Evolutionary conservation across 2,797 vertebrate genomes (phyloP).

Genomic region (Ciconia nigra): DNA sequence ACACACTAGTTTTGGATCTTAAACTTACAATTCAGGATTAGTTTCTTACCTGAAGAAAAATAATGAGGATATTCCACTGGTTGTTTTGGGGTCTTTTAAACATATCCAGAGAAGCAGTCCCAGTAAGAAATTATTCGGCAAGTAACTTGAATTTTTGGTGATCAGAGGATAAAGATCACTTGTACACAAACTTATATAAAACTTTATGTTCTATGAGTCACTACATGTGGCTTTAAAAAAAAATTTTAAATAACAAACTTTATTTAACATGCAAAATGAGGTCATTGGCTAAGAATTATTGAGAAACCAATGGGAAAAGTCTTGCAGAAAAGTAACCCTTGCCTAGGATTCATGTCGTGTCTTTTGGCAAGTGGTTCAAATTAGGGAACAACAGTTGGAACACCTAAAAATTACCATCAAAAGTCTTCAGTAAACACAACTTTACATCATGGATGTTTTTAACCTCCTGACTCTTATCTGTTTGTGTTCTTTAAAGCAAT

Average conservation of each 20-base stretch:
- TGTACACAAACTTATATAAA: not conserved
- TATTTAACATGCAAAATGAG: not conserved
- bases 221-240: not conserved
- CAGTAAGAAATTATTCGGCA: not conserved
- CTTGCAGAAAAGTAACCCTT: not conserved
- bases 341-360: not conserved
- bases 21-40: not conserved
- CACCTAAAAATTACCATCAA: not conserved
- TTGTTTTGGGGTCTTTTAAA: rapidly evolving
- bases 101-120: not conserved
- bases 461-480: conserved; percentile 31
- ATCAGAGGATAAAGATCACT: not conserved
- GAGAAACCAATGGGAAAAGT: not conserved
- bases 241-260: not conserved
- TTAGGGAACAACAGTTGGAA: not conserved
- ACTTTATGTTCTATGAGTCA: not conserved
- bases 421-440: conserved; percentile 2
- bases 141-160: not conserved
- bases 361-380: not conserved
- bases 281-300: not conserved
- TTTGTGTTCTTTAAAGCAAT: conserved; percentile 50
- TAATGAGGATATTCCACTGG: not conserved
- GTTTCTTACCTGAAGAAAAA: not conserved
- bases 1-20: not conserved
- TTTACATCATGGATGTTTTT: conserved; percentile 23